Evolutionary conservation across 2,888 invertebrate genomes (phyloP).

Genomic region (Lamellibrachia columna): DNA sequence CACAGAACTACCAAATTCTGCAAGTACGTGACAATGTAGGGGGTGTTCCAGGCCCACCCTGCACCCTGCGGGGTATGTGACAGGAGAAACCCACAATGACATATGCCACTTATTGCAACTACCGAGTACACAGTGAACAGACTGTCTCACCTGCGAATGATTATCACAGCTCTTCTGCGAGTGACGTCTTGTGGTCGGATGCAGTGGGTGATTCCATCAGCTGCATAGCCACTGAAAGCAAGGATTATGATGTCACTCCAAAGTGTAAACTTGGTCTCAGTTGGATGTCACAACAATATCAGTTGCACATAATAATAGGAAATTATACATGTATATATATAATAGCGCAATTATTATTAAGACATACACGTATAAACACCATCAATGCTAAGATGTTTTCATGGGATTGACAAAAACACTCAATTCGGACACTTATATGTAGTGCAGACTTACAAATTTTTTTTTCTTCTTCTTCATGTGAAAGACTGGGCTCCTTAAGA

Average conservation of each 20-base stretch:
- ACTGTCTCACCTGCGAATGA: constrained; percentile 67
- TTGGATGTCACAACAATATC: too few species aligned
- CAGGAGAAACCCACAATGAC: not conserved
- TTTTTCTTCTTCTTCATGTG: too few species aligned
- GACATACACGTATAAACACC: too few species aligned
- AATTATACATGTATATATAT: too few species aligned
- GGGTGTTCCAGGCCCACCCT: not conserved
- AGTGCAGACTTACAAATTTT: too few species aligned
- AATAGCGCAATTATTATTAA: too few species aligned
- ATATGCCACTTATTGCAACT: not conserved
- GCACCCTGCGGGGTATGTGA: not conserved
- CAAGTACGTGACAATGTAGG: not conserved
- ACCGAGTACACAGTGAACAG: not conserved
- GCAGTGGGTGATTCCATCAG: constrained; percentile 71
- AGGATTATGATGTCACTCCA: constrained; percentile 16
- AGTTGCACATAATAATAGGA: too few species aligned
- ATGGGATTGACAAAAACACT: too few species aligned
- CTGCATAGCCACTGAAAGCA: constrained; percentile 69
- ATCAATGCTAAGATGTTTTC: too few species aligned
- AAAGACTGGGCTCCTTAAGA: too few species aligned
- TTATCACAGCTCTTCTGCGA: constrained; percentile 69
- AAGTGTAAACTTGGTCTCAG: too few species aligned
- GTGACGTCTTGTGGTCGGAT: constrained; percentile 70
- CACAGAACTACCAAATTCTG: not conserved
- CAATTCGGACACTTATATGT: too few species aligned